Base-by-base conservation (phyloP, 1,140 invertebrate species). In the Musca domestica region DNA sequence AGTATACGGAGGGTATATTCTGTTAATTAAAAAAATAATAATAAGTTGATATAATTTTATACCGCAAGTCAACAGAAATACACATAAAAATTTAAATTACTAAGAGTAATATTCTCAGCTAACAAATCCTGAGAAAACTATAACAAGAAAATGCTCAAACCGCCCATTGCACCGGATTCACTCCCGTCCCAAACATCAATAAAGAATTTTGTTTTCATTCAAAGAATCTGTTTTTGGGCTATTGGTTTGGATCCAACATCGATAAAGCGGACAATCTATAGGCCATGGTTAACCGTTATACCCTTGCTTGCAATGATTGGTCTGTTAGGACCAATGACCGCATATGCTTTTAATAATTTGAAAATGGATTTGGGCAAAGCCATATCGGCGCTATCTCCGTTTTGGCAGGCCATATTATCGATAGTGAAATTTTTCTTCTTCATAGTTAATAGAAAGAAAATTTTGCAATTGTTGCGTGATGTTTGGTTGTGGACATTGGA, bases 401-500 rank as follows among this genome's bases (percentile, higher is more conserved):
- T 58, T 58, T 58, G 54, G 54, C 54, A 58, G 17, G 23, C 54
- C 3, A 15, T 30, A 0, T 58, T 58, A 15, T 12, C 54, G 2
- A 17, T 30, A 6, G 23, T 58, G 3, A 58, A 58, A 30, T 27
- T 58, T 2, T 58, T 23, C 7, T 3, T 15, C 17, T 58, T 58
- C n/a, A n/a, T 58, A 0, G 27, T 23, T 14, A 58, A 58, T 58
- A 27, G 27, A 25, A 17, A 27, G 25, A 58, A 27, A 30, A 25
- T 58, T 30, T 23, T 58, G 0, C n/a, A 30, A 5, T 7, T 30
- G n/a, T 23, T 58, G 54, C 23, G 25, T n/a, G 14, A 27, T 15
- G 27, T 58, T 14, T 58, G 54, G 54, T n/a, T 30, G 19, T 58
- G 54, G 54, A 30, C 25, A 15, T 58, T 58, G 2, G 54, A 58